A percentile compares a stretch with the other conserved stretches of the same genome.
phyloP scores from a whole-genome alignment of 2,113 vertebrate species.

The Cyphomyrus plagiostoma region DNA sequence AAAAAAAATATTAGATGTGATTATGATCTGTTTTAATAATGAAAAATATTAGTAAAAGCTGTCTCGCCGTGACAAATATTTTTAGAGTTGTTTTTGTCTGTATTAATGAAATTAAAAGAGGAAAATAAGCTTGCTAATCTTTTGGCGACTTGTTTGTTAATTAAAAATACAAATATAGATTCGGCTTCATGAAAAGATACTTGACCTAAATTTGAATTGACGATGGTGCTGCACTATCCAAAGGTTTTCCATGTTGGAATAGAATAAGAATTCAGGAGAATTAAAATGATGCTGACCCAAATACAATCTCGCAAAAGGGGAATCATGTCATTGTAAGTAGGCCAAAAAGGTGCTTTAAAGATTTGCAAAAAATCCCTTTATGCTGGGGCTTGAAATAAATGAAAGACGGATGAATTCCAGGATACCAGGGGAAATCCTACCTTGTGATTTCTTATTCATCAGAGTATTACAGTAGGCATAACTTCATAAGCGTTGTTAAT shows the following conservation, averaged over 20 bases:
- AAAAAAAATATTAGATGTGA: neutral
- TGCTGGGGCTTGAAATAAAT: constrained; percentile 41
- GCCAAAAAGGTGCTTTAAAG: constrained; percentile 66
- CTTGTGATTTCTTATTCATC: constrained; percentile 19
- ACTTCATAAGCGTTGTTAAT: constrained; percentile 10
- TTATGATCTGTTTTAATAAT: neutral
- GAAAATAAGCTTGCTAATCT: constrained; percentile 4
- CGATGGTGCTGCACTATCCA: constrained; percentile 45
- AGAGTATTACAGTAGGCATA: constrained; percentile 8
- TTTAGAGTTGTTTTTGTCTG: neutral
- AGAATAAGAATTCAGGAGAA: constrained; percentile 67
- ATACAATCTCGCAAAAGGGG: constrained; percentile 65
- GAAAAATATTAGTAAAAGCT: neutral
- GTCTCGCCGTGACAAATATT: neutral
- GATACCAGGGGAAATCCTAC: constrained; percentile 20
- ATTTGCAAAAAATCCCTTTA: constrained; percentile 61
- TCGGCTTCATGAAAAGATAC: constrained; percentile 60
- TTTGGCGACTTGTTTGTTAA: constrained; percentile 36
- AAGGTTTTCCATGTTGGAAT: constrained; percentile 54
- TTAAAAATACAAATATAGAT: constrained; percentile 67
- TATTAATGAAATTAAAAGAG: neutral
- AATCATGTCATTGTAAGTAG: constrained; percentile 68
- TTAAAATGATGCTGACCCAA: constrained; percentile 72
- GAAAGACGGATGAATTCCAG: constrained; percentile 38
- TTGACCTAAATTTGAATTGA: constrained; percentile 73